Evolutionary conservation across 2,113 vertebrate species (phyloP), one percentile per base, ranked within the genome.

Genomic region (Elaphurus davidianus): DNA sequence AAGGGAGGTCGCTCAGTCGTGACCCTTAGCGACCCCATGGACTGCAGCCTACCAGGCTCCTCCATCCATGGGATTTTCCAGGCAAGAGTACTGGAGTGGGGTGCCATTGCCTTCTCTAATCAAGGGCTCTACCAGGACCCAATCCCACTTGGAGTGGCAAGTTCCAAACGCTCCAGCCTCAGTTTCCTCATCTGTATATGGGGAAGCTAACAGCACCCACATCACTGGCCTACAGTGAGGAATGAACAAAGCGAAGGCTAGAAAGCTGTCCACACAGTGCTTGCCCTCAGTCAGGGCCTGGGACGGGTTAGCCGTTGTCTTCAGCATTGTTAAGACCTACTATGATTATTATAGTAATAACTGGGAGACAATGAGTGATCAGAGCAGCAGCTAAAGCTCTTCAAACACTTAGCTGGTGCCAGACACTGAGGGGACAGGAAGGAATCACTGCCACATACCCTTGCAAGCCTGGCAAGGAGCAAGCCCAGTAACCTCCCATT

Each of bases 321-420:
- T 8, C 15, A 40, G 27, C 71, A 21, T 0, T 84, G n/a, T 74
- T 28, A 52, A 3, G 14, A 83, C 40, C n/a, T 10, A 43, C 54
- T 89, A 54, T 62, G 40, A 52, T 40, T 83, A 83, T 17, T 54
- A 76, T 45, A 79, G 12, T 82, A 86, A 78, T 52, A 92, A 79
- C 1, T 47, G 27, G 40, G 62, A 82, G 54, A 81, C 36, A 45
- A 62, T 50, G 33, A 50, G 17, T 55, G 74, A 95, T 43, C 43
- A 84, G 6, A 79, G 78, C 81, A 87, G 81, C 23, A 87, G 36
- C 88, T 83, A 89, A 90, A 92, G 45, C 30, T 92, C 92, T 81
- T 90, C 76, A 30, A 74, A 93, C n/a, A 89, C 40, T 90, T 54
- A 60, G 55, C 52, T 60, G 81, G 60, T 96, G 96, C 94, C 96